Evolutionary conservation across 2,888 invertebrate species (phyloP).

Genomic region (Cosmia trapezina): DNA sequence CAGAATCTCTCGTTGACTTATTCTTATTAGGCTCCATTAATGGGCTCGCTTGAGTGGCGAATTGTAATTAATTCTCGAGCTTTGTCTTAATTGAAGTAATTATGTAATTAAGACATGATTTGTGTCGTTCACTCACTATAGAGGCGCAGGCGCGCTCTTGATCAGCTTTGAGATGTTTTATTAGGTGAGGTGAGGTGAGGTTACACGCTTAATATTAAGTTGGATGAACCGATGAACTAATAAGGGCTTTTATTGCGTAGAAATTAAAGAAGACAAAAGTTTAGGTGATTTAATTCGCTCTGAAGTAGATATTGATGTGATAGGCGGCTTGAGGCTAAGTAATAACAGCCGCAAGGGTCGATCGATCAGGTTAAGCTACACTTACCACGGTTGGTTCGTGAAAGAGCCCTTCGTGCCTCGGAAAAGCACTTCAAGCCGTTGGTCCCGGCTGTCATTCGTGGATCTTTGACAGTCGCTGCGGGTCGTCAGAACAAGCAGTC

Average conservation of each 20-base stretch:
- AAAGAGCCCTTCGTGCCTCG: too few species aligned
- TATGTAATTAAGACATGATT: conserved; percentile 76
- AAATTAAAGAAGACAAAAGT: background rate
- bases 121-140: conserved; percentile 51
- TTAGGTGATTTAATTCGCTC: background rate
- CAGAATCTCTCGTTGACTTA: conserved; percentile 76
- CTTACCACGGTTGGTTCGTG: too few species aligned
- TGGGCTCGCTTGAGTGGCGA: conserved; percentile 61
- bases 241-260: background rate
- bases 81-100: conserved; percentile 71
- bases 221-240: background rate
- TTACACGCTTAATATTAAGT: conserved; percentile 17
- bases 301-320: background rate
- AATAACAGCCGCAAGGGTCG: too few species aligned
- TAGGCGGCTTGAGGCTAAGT: too few species aligned
- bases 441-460: too few species aligned
- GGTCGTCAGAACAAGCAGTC: too few species aligned
- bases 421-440: too few species aligned
- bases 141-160: conserved; percentile 38
- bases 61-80: conserved; percentile 70
- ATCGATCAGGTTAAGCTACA: too few species aligned
- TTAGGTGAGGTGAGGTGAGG: too few species aligned
- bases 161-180: conserved; percentile 29
- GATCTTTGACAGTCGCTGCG: too few species aligned
- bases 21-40: conserved; percentile 70